Evolutionary conservation across 2,888 invertebrate genomes (phyloP).

Genomic region (Clepsis dumicolana): DNA sequence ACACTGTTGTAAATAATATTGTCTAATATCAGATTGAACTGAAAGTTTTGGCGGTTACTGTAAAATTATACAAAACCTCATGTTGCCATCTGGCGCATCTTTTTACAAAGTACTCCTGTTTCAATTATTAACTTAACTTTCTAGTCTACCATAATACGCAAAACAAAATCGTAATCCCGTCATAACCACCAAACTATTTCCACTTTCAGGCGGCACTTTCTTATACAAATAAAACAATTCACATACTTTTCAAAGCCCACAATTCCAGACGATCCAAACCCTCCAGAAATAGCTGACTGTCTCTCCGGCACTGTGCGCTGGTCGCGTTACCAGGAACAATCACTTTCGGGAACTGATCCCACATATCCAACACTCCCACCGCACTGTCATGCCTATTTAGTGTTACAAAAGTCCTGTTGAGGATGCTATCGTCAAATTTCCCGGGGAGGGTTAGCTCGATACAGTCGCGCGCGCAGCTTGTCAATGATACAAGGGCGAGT

Average conservation of each 20-base stretch:
- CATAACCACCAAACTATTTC: no score
- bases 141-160: no score
- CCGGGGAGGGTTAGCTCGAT: conserved; percentile 75
- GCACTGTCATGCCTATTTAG: conserved; percentile 65
- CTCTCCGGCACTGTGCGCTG: conserved; percentile 77
- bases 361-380: conserved; percentile 70
- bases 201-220: no score
- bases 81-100: no score
- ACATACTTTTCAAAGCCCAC: conserved; percentile 86
- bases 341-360: conserved; percentile 76
- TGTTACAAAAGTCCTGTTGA: conserved; percentile 72
- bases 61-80: no score
- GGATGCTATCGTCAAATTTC: conserved; percentile 63
- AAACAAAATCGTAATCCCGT: no score
- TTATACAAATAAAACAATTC: conserved; percentile 17
- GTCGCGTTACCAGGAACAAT: conserved; percentile 79
- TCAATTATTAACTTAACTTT: no score
- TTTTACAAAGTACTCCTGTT: no score
- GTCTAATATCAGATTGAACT: no score
- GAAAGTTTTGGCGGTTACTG: no score
- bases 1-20: no score
- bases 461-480: conserved; percentile 71
- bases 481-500: conserved; percentile 56
- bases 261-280: conserved; percentile 76
- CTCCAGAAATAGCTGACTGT: conserved; percentile 70